Evolutionary conservation across 1,140 invertebrate species (phyloP), one percentile per base, ranked within the genome.

Genomic region (Oppia nitens): DNA sequence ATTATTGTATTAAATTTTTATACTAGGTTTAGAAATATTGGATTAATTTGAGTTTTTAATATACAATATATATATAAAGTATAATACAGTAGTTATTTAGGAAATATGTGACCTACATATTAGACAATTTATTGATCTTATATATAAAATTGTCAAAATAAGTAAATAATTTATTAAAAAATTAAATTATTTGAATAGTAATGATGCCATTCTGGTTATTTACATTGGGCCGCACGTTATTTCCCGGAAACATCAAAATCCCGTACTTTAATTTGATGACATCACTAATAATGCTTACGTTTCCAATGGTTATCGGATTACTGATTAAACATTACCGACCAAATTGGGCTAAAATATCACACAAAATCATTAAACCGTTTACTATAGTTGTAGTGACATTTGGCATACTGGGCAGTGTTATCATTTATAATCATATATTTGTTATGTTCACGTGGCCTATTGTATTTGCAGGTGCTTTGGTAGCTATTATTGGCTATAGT

Each of bases 141-240:
- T n/a, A n/a, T n/a, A n/a, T n/a, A n/a, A n/a, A n/a, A n/a, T n/a
- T n/a, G n/a, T n/a, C n/a, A n/a, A n/a, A n/a, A n/a, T n/a, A n/a
- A n/a, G n/a, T n/a, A n/a, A n/a, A n/a, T n/a, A n/a, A n/a, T n/a
- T n/a, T n/a, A n/a, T n/a, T n/a, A n/a, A n/a, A n/a, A n/a, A n/a
- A n/a, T n/a, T n/a, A n/a, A n/a, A n/a, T n/a, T n/a, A n/a, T 40
- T 40, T 17, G 6, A 9, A 40, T 64, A 76, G 74, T 64, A 3
- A 71, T 75, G 68, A 71, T 76, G 60, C 75, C 75, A 1, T 61
- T 75, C 6, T 77, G 75, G 75, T 64, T 76, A 52, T 72, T 73
- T 60, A 69, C 75, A 1, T 63, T 76, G 26, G 75, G 75, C 3
- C 53, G 63, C 28, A 50, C 59, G 28, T 51, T 72, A 1, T 53